These are phyloP conservation scores for Pentalonia nigronervosa DNA, from an alignment of 1,140 invertebrate species.

Conservation along the genomic window DNA sequence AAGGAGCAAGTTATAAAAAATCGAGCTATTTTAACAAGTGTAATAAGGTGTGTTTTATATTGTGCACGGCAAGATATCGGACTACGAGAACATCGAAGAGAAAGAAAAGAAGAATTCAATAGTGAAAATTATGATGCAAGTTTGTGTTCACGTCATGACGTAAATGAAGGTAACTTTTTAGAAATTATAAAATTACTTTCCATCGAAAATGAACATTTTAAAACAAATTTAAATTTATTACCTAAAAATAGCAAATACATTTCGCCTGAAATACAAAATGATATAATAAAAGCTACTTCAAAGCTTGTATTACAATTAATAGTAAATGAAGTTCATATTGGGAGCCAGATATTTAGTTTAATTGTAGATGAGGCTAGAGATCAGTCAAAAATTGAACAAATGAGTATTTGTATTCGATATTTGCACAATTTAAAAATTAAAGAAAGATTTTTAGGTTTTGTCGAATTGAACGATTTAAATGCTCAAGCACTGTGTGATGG, in stretches of 20 bases:
- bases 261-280: constrained; percentile 32
- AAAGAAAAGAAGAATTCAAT: not conserved
- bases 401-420: constrained; percentile 29
- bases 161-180: constrained; percentile 25
- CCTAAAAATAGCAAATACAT: not conserved
- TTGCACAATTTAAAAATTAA: constrained; percentile 24
- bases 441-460: too few species aligned
- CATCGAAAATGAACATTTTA: constrained; percentile 18
- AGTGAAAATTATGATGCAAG: constrained; percentile 10
- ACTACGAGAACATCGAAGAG: not conserved
- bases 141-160: not conserved
- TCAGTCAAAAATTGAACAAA: constrained; percentile 26
- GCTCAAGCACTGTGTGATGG: constrained; percentile 18
- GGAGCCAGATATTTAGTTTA: constrained; percentile 32
- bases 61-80: not conserved
- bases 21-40: too few species aligned
- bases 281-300: constrained; percentile 22
- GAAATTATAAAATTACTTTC: constrained; percentile 5
- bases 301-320: not conserved
- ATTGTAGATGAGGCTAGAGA: constrained; percentile 29
- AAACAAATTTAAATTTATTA: constrained; percentile 13
- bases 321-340: constrained; percentile 7
- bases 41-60: too few species aligned
- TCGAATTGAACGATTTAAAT: constrained; percentile 31
- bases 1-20: too few species aligned